Base-by-base conservation (phyloP, 2,113 vertebrate genomes). In the Eulacestoma nigropectus region DNA sequence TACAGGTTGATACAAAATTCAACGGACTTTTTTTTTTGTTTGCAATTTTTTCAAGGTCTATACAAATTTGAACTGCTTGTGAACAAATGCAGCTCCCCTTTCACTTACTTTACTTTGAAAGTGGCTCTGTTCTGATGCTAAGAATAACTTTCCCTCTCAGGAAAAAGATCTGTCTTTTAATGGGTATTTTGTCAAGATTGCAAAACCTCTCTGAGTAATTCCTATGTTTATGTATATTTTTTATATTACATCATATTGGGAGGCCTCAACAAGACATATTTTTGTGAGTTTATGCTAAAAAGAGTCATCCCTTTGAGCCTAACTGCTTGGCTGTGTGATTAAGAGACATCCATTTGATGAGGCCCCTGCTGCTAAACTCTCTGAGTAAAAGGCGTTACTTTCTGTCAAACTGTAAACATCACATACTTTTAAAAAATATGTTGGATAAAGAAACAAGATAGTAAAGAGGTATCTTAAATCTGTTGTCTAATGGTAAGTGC, bases 191-290 rank as follows among this genome's bases (percentile, higher is more conserved):
- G 59, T 93, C 76, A 86, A 59, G 83, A 67, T 5, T 81, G 68
- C 76, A 86, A 90, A 96, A 90, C 35, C 47, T 81, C 39, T 63
- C 68, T 63, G 64, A 77, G 55, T 84, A 77, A 59, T 89, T 89
- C 68, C 52, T 39, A 9, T 93, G 76, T 95, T 95, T 95, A 86
- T 67, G 57, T 95, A 73, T 80, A 41, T 65, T 59, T 93, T 91
- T 87, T 64, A 57, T 56, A 76, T 95, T 87, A 92, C 82, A 76
- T 94, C 94, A 93, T 62, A 37, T 57, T 82, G n/a, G 16, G 72
- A 76, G n/a, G 52, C 57, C 84, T 93, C 4, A 9, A 46, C 17
- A 77, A 73, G 76, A 72, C 68, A 72, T 67, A 63, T 91, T 95
- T 95, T 90, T 81, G 32, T 52, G 44, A n/a, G 18, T 70, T 96